Percentiles rank a stretch among this genome's conserved stretches.
These are phyloP conservation scores for Xiphophorus maculatus DNA, from an alignment of 2,113 vertebrate genomes.

Conservation along the genomic window DNA sequence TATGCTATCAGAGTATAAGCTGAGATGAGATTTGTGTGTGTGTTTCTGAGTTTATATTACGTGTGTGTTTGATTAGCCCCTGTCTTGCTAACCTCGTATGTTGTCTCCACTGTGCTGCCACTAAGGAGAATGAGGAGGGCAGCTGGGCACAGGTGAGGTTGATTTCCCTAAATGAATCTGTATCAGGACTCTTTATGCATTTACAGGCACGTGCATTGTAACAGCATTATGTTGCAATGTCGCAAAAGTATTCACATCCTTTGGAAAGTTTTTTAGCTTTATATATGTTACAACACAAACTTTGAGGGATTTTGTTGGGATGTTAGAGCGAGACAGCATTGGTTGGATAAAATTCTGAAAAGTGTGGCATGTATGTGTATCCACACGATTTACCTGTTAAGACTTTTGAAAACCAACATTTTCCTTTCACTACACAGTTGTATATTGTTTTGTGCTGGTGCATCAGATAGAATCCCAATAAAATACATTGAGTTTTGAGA, in stretches of 20 bases:
- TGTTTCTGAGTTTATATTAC: conserved; percentile 17
- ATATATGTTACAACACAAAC: not conserved
- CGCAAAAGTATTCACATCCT: too few species aligned
- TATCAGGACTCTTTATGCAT: not conserved
- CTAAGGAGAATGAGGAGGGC: conserved; percentile 95
- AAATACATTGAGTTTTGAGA: too few species aligned
- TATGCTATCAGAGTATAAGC: conserved; percentile 6
- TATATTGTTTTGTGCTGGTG: too few species aligned
- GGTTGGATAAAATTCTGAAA: not conserved
- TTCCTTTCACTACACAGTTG: too few species aligned
- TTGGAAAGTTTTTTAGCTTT: not conserved
- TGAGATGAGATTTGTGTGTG: not conserved
- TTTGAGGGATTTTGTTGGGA: not conserved
- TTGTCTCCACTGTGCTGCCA: conserved; percentile 83
- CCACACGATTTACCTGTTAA: not conserved
- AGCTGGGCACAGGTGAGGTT: conserved; percentile 98
- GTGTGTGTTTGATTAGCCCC: conserved; percentile 11
- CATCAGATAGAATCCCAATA: too few species aligned
- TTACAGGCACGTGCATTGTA: not conserved
- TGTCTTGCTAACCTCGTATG: conserved; percentile 52
- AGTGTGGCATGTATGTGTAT: not conserved
- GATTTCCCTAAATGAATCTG: not conserved
- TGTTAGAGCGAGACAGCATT: not conserved
- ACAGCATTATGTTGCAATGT: not conserved
- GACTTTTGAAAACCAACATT: too few species aligned